phyloP scores from a whole-genome alignment of 2,888 invertebrate genomes.

The Papilio gigon region DNA sequence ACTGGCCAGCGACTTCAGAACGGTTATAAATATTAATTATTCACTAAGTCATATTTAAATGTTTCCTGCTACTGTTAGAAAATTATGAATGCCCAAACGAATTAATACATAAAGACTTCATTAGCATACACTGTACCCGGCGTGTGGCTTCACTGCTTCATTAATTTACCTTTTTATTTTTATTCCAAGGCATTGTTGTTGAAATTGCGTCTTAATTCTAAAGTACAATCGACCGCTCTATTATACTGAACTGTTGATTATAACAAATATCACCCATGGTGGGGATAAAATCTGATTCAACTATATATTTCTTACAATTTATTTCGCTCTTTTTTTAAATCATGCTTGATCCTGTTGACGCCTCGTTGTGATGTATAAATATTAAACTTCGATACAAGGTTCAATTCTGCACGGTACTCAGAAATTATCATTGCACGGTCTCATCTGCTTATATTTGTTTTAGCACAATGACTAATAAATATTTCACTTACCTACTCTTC shows the following conservation, averaged over 20 bases:
- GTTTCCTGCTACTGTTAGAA: conserved; percentile 75
- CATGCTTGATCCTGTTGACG: background rate
- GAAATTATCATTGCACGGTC: too few relatives aligned
- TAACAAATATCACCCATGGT: too few relatives aligned
- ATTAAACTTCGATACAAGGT: too few relatives aligned
- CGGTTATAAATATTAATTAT: conserved; percentile 77
- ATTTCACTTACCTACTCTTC: too few relatives aligned
- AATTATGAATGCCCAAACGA: conserved; percentile 62
- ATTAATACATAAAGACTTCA: conserved; percentile 68
- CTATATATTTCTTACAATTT: too few relatives aligned
- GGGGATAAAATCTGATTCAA: too few relatives aligned
- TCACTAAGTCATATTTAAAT: conserved; percentile 72
- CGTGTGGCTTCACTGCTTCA: conserved; percentile 56
- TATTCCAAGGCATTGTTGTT: conserved; percentile 45
- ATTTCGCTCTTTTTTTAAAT: too few relatives aligned
- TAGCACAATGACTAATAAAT: background rate
- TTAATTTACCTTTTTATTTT: conserved; percentile 43
- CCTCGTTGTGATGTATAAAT: too few relatives aligned
- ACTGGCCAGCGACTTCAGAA: conserved; percentile 52
- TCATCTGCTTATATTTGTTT: background rate
- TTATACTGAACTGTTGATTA: too few relatives aligned
- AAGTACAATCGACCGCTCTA: conserved; percentile 11
- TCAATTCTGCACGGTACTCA: too few relatives aligned
- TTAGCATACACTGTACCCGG: conserved; percentile 66
- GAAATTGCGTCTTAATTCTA: conserved; percentile 42